Evolutionary conservation across 2,888 invertebrate species (phyloP).

Genomic region (Pyrgus malvae): DNA sequence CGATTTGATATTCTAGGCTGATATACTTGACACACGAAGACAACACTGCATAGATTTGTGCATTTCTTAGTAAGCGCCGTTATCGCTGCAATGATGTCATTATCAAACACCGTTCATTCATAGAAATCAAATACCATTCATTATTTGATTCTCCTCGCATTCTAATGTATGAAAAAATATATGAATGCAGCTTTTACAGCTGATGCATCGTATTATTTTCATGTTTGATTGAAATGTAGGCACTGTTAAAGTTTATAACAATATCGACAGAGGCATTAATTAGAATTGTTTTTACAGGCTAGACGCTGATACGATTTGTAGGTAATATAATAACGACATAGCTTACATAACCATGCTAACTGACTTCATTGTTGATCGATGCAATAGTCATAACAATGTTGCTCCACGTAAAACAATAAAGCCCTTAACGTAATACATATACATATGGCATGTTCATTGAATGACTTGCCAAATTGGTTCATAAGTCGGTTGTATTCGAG

Average conservation of each 20-base stretch:
- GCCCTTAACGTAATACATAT: not conserved
- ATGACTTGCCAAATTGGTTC: constrained; percentile 8
- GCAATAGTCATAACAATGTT: not conserved
- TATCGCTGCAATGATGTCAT: constrained; percentile 12
- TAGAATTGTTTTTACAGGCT: too few species aligned
- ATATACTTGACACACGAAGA: not conserved
- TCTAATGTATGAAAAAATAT: too few species aligned
- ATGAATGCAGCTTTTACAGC: too few species aligned
- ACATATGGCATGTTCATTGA: not conserved
- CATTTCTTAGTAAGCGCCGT: not conserved
- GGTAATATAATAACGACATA: too few species aligned
- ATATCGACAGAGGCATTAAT: too few species aligned
- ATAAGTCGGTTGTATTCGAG: constrained; percentile 8
- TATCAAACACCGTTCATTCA: constrained; percentile 8
- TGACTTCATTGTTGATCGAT: not conserved
- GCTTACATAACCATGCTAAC: too few species aligned
- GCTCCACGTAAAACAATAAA: not conserved
- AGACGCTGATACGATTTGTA: too few species aligned
- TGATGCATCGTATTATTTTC: too few species aligned
- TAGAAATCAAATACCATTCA: too few species aligned
- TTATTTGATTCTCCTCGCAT: too few species aligned
- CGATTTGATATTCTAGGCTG: not conserved
- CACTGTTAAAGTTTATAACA: too few species aligned
- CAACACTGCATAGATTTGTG: constrained; percentile 14
- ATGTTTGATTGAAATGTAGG: too few species aligned